These are phyloP conservation scores for Pelusios castaneus DNA, from an alignment of 2,113 vertebrate species.

Conservation along the genomic window DNA sequence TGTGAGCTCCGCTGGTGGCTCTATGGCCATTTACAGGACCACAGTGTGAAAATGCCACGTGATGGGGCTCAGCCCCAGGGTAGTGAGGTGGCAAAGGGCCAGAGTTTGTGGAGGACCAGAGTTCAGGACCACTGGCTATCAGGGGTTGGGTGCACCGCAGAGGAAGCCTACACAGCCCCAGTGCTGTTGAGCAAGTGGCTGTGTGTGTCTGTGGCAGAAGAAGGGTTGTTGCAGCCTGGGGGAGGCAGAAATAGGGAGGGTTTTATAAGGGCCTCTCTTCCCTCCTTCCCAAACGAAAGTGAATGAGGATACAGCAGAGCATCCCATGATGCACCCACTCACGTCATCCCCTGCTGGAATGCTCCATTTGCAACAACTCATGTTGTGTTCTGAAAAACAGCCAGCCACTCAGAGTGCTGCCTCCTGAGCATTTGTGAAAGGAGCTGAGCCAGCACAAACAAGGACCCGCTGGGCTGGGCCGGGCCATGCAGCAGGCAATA, in stretches of 20 bases:
- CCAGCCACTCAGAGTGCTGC: neutral
- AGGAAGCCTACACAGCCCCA: neutral
- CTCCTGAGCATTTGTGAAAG: neutral
- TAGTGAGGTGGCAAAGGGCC: neutral
- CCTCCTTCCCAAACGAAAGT: rapidly evolving
- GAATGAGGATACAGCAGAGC: neutral
- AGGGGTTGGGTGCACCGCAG: neutral
- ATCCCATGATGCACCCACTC: rapidly evolving
- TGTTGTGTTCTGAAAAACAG: rapidly evolving
- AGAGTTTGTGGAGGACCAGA: neutral
- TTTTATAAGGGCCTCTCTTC: neutral
- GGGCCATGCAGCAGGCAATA: neutral
- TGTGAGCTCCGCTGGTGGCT: neutral
- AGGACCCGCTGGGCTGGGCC: rapidly evolving
- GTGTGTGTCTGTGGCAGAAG: neutral
- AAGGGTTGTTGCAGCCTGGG: neutral
- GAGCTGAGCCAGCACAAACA: rapidly evolving
- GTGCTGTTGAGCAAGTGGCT: neutral
- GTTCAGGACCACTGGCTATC: neutral
- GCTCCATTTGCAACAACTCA: rapidly evolving
- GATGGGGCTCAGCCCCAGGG: neutral
- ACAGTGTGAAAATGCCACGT: neutral
- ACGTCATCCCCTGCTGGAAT: neutral
- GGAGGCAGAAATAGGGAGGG: neutral
- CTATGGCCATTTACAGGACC: neutral